Percentiles rank a stretch among this genome's conserved stretches.
phyloP scores from a whole-genome alignment of 2,888 invertebrate species.

The Ennomos erosarius region DNA sequence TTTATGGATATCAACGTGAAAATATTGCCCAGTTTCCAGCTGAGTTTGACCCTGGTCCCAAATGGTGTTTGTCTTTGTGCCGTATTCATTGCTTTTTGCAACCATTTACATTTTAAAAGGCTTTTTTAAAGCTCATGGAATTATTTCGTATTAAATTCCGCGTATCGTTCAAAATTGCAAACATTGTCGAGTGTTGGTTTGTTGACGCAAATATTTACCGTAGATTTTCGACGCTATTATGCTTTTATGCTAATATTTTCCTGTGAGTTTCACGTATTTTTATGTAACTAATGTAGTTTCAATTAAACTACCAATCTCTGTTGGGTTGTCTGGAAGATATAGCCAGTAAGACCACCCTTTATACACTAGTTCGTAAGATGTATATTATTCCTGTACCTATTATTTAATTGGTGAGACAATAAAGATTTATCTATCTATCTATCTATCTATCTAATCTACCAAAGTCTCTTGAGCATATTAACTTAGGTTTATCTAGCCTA shows the following conservation, averaged over 20 bases:
- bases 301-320: too few species aligned
- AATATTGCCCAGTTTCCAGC: slow-evolving; percentile 19
- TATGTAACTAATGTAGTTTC: too few species aligned
- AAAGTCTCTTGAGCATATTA: too few species aligned
- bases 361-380: too few species aligned
- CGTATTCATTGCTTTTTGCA: slow-evolving; percentile 4
- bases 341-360: too few species aligned
- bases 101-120: slow-evolving; percentile 29
- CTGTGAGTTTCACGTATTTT: too few species aligned
- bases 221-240: neutral
- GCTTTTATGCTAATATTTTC: neutral
- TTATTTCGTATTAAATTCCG: slow-evolving; percentile 21
- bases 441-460: too few species aligned
- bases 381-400: too few species aligned
- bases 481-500: too few species aligned
- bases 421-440: too few species aligned
- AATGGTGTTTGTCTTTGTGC: slow-evolving; percentile 22
- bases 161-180: slow-evolving; percentile 21
- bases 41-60: slow-evolving; percentile 24
- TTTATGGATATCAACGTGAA: neutral
- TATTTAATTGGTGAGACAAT: too few species aligned
- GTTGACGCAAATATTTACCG: slow-evolving; percentile 1
- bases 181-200: slow-evolving; percentile 3
- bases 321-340: too few species aligned
- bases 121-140: slow-evolving; percentile 17